Base-by-base conservation (phyloP, 2,888 invertebrate genomes). In the Ectemnius lituratus region DNA sequence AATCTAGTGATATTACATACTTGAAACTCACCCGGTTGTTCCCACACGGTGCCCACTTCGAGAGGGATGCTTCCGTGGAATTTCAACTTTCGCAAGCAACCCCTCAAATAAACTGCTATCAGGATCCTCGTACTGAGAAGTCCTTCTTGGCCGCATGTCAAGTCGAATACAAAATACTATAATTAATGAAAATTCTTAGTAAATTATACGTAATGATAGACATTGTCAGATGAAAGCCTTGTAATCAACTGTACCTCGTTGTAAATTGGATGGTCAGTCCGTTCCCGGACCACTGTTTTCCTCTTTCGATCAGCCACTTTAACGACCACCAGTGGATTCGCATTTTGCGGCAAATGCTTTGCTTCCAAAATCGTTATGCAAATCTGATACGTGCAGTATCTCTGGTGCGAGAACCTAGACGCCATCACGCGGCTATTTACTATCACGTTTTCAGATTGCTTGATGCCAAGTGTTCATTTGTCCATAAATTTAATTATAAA, bases 21-120 rank as follows among this genome's bases (percentile, higher is more conserved):
- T 37, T 37, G 37, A 8, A 1, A 8, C 37, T 11, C 46, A 95
- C 95, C 92, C 84, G 93, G 93, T 86, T 96, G 95, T 63, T 92
- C 92, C 95, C 96, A 96, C 16, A 96, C 93, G 0, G 94, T 94
- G 8, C 94, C 94, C 13, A 96, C 90, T 83, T 95, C 95, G 59
- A 96, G 91, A 23, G 90, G 91, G 6, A 94, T 90, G 85, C 93
- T 93, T 0, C 95, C 95, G n/a, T 90, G 78, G 70, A 89, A 90
- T 71, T 89, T 90, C 20, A 84, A 79, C 67, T 84, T 87, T 27
- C 87, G 83, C 46, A 89, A 72, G 68, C 79, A 84, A 67, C 83
- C 84, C 28, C 85, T 82, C 52, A 90, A 67, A 66, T 90, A 88
- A 13, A 95, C 93, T 8, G 94, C 93, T 63, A 95, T 91, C 82